Evolutionary conservation across 2,888 invertebrate species (phyloP).

Genomic region (Prosopocoilus inquinatus): DNA sequence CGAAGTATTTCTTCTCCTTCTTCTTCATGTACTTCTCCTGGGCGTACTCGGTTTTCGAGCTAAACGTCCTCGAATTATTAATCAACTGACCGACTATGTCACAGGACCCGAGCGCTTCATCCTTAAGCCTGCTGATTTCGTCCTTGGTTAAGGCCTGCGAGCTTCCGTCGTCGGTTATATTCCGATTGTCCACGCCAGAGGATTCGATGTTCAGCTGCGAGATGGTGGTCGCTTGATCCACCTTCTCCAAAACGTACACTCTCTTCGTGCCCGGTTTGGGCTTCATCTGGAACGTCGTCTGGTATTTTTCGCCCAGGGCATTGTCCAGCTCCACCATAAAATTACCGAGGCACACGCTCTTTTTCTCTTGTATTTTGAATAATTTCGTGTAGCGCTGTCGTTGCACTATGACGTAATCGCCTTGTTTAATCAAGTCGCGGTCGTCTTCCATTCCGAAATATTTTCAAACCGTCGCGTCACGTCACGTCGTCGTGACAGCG

Average conservation of each 20-base stretch:
- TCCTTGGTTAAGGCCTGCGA: conserved; percentile 82
- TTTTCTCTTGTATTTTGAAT: conserved; percentile 67
- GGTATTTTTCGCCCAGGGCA: conserved; percentile 68
- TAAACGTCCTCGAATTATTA: conserved; percentile 88
- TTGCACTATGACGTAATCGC: conserved; percentile 74
- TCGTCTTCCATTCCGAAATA: conserved; percentile 20
- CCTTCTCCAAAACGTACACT: conserved; percentile 56
- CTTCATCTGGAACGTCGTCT: conserved; percentile 74
- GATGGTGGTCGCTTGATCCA: conserved; percentile 57
- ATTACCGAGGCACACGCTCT: conserved; percentile 65
- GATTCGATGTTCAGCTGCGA: conserved; percentile 60
- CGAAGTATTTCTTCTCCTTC: conserved; percentile 91
- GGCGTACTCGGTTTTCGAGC: conserved; percentile 85
- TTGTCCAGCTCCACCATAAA: conserved; percentile 67
- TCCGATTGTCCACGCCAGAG: conserved; percentile 80
- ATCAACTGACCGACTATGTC: conserved; percentile 86
- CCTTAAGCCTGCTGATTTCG: conserved; percentile 78
- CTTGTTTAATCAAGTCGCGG: conserved; percentile 56
- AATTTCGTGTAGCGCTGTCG: conserved; percentile 76
- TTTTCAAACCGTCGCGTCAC: too few relatives aligned
- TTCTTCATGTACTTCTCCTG: conserved; percentile 94
- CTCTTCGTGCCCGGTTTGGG: conserved; percentile 56
- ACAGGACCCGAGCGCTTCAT: conserved; percentile 72
- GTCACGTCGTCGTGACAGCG: not conserved
- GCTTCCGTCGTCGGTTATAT: conserved; percentile 72